Conservation (phyloP, 2,888 invertebrate genomes). For the Volucella zonaria region DNA sequence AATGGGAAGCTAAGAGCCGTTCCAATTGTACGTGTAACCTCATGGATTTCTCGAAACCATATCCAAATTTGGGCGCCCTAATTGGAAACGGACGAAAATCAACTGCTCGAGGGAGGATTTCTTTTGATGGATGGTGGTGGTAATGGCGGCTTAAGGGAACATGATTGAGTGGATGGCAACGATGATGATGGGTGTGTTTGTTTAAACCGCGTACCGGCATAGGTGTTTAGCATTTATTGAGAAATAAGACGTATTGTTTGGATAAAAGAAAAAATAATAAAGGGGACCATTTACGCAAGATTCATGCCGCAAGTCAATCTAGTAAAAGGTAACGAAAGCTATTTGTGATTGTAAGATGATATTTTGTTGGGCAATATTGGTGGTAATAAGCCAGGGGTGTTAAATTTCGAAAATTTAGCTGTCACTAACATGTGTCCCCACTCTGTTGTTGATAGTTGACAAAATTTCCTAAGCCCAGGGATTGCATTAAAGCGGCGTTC, state of each 20-base stretch:
- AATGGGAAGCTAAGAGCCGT: neutral
- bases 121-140: slow-evolving; percentile 11
- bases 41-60: neutral
- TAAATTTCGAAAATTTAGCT: neutral
- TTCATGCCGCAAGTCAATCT: neutral
- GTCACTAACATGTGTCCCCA: neutral
- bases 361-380: neutral
- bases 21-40: neutral
- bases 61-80: slow-evolving; percentile 3
- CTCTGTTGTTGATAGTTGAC: too few relatives aligned
- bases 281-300: too few relatives aligned
- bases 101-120: neutral
- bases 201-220: neutral
- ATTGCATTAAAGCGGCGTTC: too few relatives aligned
- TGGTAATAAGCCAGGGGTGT: neutral
- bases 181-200: slow-evolving; percentile 6
- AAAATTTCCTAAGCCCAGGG: too few relatives aligned
- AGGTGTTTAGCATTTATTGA: slow-evolving; percentile 7
- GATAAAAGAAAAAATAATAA: too few relatives aligned
- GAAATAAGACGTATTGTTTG: neutral
- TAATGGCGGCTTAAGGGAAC: slow-evolving; percentile 3
- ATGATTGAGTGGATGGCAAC: slow-evolving; percentile 38
- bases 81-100: slow-evolving; percentile 5
- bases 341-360: neutral
- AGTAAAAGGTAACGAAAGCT: neutral